These are phyloP conservation scores for Plutella xylostella DNA, from an alignment of 2,888 invertebrate genomes.

Conservation along the genomic window DNA sequence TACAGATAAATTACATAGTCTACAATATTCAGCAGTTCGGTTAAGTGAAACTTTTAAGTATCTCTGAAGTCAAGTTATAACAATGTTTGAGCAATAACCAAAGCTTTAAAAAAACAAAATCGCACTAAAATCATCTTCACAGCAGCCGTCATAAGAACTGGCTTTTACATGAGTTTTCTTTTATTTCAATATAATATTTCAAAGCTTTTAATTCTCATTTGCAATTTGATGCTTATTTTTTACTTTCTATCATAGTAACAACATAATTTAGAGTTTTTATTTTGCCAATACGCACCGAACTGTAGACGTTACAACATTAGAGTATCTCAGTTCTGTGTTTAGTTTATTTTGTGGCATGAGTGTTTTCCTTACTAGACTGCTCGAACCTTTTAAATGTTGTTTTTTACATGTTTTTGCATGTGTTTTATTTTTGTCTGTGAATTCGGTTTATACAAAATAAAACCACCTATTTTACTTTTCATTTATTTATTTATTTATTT, in stretches of 20 bases:
- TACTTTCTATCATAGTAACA: constrained; percentile 51
- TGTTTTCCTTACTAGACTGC: constrained; percentile 45
- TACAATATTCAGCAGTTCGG: constrained; percentile 53
- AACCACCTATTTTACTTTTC: too few relatives aligned
- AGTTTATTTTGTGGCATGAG: constrained; percentile 43
- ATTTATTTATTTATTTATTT: too few relatives aligned
- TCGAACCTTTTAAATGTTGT: constrained; percentile 45
- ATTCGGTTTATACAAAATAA: too few relatives aligned
- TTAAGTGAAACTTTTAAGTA: constrained; percentile 39
- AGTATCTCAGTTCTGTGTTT: constrained; percentile 22
- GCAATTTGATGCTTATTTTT: constrained; percentile 53
- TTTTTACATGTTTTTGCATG: constrained; percentile 44
- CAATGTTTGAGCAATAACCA: constrained; percentile 52
- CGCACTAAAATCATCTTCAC: constrained; percentile 38
- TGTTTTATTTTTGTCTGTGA: constrained; percentile 49
- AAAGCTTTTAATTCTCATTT: constrained; percentile 51
- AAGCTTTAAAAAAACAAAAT: constrained; percentile 45
- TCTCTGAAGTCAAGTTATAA: constrained; percentile 66
- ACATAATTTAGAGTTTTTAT: constrained; percentile 23
- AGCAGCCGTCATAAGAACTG: constrained; percentile 48
- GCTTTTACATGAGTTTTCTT: constrained; percentile 34
- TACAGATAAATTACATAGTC: constrained; percentile 40
- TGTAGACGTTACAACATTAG: constrained; percentile 8
- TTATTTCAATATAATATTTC: constrained; percentile 45
- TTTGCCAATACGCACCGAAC: constrained; percentile 15